A percentile compares a stretch with the other conserved stretches of the same genome.
phyloP scores from a whole-genome alignment of 2,888 invertebrate genomes.

The Drosophila nr. fundita region DNA sequence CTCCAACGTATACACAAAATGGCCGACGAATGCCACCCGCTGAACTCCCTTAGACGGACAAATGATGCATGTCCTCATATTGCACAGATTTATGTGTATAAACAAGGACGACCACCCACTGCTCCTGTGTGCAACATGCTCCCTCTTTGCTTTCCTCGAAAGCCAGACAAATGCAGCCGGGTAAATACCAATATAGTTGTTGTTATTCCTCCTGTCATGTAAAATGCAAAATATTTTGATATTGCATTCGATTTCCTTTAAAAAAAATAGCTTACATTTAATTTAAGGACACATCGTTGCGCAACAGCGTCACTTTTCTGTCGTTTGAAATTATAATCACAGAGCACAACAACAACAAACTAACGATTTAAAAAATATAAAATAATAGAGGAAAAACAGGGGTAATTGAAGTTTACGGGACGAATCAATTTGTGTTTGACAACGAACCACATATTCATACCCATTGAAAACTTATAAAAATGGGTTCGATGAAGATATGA shows the following conservation, averaged over 20 bases:
- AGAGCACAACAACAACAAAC: background rate
- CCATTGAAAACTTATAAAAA: background rate
- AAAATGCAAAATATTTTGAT: conserved; percentile 26
- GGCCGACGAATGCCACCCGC: conserved; percentile 43
- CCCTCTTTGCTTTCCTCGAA: conserved; percentile 20
- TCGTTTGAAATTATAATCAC: conserved; percentile 7
- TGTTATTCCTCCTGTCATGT: conserved; percentile 9
- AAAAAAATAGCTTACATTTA: conserved; percentile 32
- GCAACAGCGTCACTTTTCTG: background rate
- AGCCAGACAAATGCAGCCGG: conserved; percentile 38
- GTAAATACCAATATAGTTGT: conserved; percentile 13
- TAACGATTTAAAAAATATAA: background rate
- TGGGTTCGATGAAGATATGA: background rate
- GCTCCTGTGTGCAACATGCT: conserved; percentile 4
- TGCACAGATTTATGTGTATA: conserved; percentile 65
- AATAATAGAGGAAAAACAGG: background rate
- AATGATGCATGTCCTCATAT: conserved; percentile 70
- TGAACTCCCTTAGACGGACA: conserved; percentile 40
- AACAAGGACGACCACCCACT: conserved; percentile 33
- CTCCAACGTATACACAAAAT: conserved; percentile 38
- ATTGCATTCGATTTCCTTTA: conserved; percentile 31
- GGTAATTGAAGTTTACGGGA: background rate
- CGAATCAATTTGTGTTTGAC: background rate
- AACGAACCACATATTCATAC: background rate
- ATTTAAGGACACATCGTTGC: conserved; percentile 30